phyloP scores from a whole-genome alignment of 1,140 invertebrate species.

The Temnothorax nylanderi region DNA sequence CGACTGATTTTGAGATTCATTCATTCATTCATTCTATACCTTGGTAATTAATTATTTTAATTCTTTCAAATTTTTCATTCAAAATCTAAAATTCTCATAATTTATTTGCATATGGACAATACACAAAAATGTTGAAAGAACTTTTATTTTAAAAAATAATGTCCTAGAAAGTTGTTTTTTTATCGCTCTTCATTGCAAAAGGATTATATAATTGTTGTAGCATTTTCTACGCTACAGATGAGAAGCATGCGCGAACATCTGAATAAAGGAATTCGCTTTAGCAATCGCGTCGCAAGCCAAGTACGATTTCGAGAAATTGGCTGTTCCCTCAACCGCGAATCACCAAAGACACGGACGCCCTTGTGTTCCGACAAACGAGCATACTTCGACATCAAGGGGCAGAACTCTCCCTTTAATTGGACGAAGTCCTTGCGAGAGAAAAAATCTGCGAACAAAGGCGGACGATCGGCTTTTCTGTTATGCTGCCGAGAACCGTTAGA shows the following conservation, averaged over 20 bases:
- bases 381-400: background rate
- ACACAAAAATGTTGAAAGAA: background rate
- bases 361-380: conserved; percentile 21
- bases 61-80: background rate
- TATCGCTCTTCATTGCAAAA: background rate
- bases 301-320: conserved; percentile 44
- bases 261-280: conserved; percentile 1
- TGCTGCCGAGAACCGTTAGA: background rate
- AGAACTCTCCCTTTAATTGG: conserved; percentile 71
- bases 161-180: background rate
- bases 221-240: background rate
- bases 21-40: background rate
- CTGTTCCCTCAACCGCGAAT: conserved; percentile 29
- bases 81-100: background rate
- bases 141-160: background rate
- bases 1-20: background rate
- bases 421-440: conserved; percentile 48
- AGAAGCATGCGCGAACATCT: background rate
- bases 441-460: conserved; percentile 66
- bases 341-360: conserved; percentile 6
- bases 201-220: background rate
- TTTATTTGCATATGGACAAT: background rate
- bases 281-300: background rate
- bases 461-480: conserved; percentile 65
- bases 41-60: background rate